phyloP scores from a whole-genome alignment of 2,888 invertebrate species.

The Reticulitermes lucifugus region DNA sequence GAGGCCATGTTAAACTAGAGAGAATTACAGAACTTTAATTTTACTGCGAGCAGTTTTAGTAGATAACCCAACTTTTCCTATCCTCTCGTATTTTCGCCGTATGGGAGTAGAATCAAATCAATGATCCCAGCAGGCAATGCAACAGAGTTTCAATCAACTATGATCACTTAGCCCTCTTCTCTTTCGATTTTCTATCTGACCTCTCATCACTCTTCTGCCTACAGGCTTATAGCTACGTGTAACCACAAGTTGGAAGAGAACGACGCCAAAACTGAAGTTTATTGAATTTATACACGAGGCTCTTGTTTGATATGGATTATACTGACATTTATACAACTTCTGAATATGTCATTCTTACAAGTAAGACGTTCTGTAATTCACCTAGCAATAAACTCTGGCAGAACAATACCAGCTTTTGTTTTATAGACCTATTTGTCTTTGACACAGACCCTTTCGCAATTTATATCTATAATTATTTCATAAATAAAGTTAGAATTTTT shows the following conservation, averaged over 20 bases:
- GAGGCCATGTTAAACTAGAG: neutral
- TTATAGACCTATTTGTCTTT: too few species aligned
- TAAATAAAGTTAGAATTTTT: too few species aligned
- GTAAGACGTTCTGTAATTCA: too few species aligned
- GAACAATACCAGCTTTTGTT: too few species aligned
- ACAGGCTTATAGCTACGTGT: neutral
- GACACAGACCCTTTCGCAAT: too few species aligned
- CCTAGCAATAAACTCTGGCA: too few species aligned
- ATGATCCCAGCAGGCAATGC: neutral
- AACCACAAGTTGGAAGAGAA: neutral
- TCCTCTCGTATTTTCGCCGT: neutral
- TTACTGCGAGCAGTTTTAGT: neutral
- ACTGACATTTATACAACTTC: neutral
- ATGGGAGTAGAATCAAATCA: conserved; percentile 7
- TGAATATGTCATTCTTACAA: too few species aligned
- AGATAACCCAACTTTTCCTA: neutral
- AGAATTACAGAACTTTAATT: conserved; percentile 20
- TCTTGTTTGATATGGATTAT: neutral
- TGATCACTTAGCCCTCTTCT: conserved; percentile 14
- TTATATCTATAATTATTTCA: too few species aligned
- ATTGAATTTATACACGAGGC: neutral
- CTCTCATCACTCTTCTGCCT: neutral
- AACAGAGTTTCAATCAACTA: conserved; percentile 14
- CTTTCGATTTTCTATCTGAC: conserved; percentile 25
- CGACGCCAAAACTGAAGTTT: neutral